Conservation (phyloP, 2,113 vertebrate species). For the Gila orcuttii region DNA sequence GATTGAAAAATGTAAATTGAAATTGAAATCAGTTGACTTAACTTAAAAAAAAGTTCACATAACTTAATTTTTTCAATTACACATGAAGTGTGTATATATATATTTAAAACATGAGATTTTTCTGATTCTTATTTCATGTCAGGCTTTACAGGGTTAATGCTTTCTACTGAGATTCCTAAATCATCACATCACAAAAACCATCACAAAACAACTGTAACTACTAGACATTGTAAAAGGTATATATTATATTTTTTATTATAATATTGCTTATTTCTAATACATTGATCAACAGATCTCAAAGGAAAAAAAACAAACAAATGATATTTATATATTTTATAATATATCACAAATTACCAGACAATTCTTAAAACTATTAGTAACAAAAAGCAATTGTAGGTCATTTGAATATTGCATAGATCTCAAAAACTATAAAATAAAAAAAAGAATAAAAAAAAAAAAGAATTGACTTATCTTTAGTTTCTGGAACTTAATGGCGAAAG, state of each 20-base stretch:
- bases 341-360: background rate
- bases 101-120: no score
- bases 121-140: no score
- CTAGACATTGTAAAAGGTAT: background rate
- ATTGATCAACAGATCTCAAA: background rate
- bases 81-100: no score
- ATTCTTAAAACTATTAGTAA: background rate
- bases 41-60: no score
- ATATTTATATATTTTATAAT: background rate
- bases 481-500: background rate
- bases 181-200: background rate
- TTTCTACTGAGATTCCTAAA: background rate
- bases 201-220: background rate
- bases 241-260: background rate
- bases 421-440: background rate
- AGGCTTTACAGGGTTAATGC: background rate
- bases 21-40: no score
- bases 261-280: constrained; percentile 2
- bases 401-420: background rate
- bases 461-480: background rate
- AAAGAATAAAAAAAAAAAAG: background rate
- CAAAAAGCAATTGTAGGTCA: background rate
- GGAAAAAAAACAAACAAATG: background rate
- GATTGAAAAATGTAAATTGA: no score
- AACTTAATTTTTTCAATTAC: no score